These are phyloP conservation scores for Carollia perspicillata DNA, from an alignment of 2,113 vertebrate species.

Conservation along the genomic window DNA sequence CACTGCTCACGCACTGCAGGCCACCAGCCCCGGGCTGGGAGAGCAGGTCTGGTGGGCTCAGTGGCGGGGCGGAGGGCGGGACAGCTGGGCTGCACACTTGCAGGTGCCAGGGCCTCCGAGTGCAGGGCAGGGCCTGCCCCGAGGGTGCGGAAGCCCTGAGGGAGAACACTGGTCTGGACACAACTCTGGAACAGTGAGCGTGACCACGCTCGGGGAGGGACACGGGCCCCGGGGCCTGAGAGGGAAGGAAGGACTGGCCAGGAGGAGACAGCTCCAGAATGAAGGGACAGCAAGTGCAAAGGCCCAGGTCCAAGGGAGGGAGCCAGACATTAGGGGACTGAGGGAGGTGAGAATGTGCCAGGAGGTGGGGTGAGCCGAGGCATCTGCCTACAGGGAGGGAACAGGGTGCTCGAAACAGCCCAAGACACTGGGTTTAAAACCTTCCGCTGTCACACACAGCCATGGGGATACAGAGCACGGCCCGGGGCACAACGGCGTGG, in stretches of 20 bases:
- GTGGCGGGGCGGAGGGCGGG: not conserved
- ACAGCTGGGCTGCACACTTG: fast-evolving
- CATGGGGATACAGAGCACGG: no score
- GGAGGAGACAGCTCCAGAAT: no score
- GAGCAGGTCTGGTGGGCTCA: not conserved
- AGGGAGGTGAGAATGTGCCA: not conserved
- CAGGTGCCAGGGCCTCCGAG: no score
- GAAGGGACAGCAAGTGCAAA: not conserved
- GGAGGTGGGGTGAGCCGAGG: not conserved
- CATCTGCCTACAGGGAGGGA: not conserved
- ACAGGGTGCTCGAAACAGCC: fast-evolving
- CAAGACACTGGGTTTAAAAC: not conserved
- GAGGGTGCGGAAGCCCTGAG: fast-evolving
- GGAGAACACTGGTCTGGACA: no score
- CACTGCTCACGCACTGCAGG: not conserved
- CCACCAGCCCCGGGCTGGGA: not conserved
- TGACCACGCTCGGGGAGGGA: no score
- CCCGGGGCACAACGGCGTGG: no score
- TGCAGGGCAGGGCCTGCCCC: not conserved
- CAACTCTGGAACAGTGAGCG: fast-evolving
- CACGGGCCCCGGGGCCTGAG: not conserved
- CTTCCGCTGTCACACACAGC: no score
- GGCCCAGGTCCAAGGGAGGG: not conserved
- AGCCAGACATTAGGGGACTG: not conserved
- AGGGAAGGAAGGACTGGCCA: not conserved